These are phyloP conservation scores for Lasioglossum figueresi DNA, from an alignment of 2,888 invertebrate species.

Conservation along the genomic window DNA sequence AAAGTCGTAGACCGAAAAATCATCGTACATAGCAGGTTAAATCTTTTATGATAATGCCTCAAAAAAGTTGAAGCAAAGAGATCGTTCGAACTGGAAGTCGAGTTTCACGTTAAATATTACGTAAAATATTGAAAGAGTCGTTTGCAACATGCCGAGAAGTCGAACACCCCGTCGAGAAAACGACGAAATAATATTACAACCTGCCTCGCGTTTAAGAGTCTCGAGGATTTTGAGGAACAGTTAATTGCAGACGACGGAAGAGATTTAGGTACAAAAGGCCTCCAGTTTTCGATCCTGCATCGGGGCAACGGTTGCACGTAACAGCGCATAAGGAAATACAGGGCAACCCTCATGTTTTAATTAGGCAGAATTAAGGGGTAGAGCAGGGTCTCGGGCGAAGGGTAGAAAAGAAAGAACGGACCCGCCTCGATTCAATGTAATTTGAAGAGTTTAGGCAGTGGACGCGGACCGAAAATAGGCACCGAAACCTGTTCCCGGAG, in stretches of 20 bases:
- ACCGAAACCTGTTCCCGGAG: conserved; percentile 67
- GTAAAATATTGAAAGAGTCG: no score
- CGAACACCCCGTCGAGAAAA: not conserved
- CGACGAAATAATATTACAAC: not conserved
- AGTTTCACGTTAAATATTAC: not conserved
- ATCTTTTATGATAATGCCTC: no score
- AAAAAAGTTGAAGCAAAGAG: no score
- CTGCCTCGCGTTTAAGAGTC: not conserved
- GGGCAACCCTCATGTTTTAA: conserved; percentile 49
- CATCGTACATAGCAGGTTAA: no score
- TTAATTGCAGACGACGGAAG: not conserved
- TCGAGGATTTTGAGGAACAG: not conserved
- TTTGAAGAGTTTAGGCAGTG: conserved; percentile 60
- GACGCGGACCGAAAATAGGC: conserved; percentile 65
- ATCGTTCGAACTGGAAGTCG: not conserved
- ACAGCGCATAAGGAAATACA: not conserved
- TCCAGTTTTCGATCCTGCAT: not conserved
- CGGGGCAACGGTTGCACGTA: not conserved
- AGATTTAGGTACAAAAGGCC: not conserved
- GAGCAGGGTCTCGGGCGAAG: conserved; percentile 20
- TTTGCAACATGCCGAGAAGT: not conserved
- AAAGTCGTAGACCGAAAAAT: not conserved
- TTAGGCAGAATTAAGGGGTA: conserved; percentile 15
- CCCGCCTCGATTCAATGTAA: conserved; percentile 51
- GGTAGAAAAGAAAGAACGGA: conserved; percentile 39